Evolutionary conservation across 2,888 invertebrate genomes (phyloP).

Genomic region (Scaptomyza cyrtandrae): DNA sequence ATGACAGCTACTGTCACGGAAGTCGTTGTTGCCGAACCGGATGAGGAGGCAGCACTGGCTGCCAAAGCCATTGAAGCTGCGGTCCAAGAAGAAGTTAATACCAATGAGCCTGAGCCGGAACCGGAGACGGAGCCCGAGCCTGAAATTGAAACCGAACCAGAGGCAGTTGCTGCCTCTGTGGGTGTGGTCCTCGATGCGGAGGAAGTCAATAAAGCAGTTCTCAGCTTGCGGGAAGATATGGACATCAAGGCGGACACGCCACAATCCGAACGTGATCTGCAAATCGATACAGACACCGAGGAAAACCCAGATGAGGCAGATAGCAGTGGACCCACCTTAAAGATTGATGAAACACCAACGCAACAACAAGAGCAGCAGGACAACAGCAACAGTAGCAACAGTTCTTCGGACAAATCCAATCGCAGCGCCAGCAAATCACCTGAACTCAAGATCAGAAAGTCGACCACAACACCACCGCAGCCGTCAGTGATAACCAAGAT

Average conservation of each 20-base stretch:
- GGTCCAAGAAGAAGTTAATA: constrained; percentile 72
- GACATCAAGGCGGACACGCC: constrained; percentile 93
- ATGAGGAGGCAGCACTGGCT: constrained; percentile 84
- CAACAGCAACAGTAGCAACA: constrained; percentile 26
- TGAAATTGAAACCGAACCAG: constrained; percentile 85
- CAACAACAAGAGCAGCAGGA: constrained; percentile 25
- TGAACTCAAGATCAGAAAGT: constrained; percentile 5
- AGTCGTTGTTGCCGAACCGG: constrained; percentile 77
- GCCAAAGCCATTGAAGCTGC: constrained; percentile 80
- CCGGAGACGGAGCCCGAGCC: constrained; percentile 80
- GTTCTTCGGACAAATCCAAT: constrained; percentile 40
- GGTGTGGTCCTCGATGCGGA: constrained; percentile 86
- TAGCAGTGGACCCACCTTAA: constrained; percentile 81
- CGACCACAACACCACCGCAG: constrained; percentile 14
- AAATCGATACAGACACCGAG: constrained; percentile 94
- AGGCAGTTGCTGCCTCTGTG: constrained; percentile 87
- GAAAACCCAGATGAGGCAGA: constrained; percentile 88
- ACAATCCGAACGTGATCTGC: constrained; percentile 92
- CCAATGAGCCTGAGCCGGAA: constrained; percentile 85
- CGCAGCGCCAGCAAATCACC: constrained; percentile 19
- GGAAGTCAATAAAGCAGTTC: constrained; percentile 93
- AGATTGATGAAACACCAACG: constrained; percentile 76
- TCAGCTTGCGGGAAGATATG: constrained; percentile 90
- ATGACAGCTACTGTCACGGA: constrained; percentile 81
- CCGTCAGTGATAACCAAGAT: constrained; percentile 81